phyloP scores from a whole-genome alignment of 1,140 invertebrate species.

The Drosophila tropicalis region DNA sequence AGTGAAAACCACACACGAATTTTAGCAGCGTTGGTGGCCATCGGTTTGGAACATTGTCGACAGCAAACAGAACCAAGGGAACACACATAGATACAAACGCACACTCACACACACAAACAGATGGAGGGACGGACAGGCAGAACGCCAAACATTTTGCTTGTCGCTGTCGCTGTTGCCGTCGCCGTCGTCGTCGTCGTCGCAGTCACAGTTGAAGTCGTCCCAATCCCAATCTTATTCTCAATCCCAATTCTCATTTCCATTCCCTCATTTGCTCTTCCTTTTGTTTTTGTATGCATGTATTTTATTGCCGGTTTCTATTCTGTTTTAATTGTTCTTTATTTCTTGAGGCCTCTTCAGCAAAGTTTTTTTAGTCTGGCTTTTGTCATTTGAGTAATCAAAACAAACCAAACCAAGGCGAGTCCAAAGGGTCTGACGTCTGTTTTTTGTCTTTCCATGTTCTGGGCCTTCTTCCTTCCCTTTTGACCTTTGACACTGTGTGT shows the following conservation, averaged over 20 bases:
- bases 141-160: constrained; percentile 18
- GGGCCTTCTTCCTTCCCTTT: constrained; percentile 19
- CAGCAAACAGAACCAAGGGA: constrained; percentile 27
- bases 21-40: constrained; percentile 74
- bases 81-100: neutral
- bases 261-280: constrained; percentile 24
- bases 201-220: constrained; percentile 3
- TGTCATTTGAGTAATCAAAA: constrained; percentile 53
- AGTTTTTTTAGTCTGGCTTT: constrained; percentile 17
- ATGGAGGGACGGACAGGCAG: neutral
- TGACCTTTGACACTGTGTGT: constrained; percentile 54
- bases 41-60: constrained; percentile 31
- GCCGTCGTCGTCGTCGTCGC: neutral
- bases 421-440: neutral
- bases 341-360: constrained; percentile 11
- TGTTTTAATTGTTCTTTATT: constrained; percentile 50
- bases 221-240: constrained; percentile 16
- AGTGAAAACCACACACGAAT: constrained; percentile 64
- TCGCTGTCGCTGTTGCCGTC: neutral
- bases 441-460: constrained; percentile 19
- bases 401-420: constrained; percentile 46
- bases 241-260: constrained; percentile 13
- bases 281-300: constrained; percentile 33
- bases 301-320: constrained; percentile 61
- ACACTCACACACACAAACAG: neutral